Base-by-base conservation (phyloP, 2,797 vertebrate species). In the Delichon dasypus region DNA sequence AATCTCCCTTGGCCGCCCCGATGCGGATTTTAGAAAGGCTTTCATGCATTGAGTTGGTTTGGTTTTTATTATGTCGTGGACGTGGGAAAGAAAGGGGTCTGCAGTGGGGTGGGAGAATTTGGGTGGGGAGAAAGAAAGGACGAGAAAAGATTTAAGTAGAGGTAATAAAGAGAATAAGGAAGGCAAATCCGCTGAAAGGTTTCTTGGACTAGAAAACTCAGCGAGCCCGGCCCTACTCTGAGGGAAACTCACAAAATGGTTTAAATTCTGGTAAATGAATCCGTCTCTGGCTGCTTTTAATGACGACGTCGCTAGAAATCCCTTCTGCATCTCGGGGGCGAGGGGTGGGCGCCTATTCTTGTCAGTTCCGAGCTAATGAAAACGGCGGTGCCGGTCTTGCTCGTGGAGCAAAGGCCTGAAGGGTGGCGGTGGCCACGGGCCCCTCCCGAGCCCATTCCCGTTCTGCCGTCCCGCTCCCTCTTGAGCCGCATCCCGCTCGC, bases 11-110 rank as follows among this genome's bases (percentile, higher is more conserved):
- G 17, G 23, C 42, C 8, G 17, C 30, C 50, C 42, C 34, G 51
- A 36, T 64, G 54, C 1, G 40, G 3, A 50, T 89, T 92, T 88
- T 80, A 65, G 84, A 53, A 78, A 93, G 40, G 27, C 15, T 90
- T 42, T 70, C 13, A 13, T 32, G 29, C 58, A 5, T 16, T 29
- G 18, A 6, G 30, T 36, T 9, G 66, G 32, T 93, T 94, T 78
- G 87, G 40, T 70, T 96, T 90, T 90, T 94, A 95, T 97, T 94
- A 94, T 94, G 72, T 40, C 51, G 36, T 44, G 18, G 68, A 61
- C 74, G 68, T 68, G 73, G 38, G 66, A 53, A 64, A 50, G 62
- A 32, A 66, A 48, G 85, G 58, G 19, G 75, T 65, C 73, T 88
- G 50, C 16, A 36, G 82, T 64, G 65, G 79, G 64, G 65, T 62